These are phyloP conservation scores for Sebastes nivosus DNA, from an alignment of 2,797 vertebrate species.

Conservation along the genomic window DNA sequence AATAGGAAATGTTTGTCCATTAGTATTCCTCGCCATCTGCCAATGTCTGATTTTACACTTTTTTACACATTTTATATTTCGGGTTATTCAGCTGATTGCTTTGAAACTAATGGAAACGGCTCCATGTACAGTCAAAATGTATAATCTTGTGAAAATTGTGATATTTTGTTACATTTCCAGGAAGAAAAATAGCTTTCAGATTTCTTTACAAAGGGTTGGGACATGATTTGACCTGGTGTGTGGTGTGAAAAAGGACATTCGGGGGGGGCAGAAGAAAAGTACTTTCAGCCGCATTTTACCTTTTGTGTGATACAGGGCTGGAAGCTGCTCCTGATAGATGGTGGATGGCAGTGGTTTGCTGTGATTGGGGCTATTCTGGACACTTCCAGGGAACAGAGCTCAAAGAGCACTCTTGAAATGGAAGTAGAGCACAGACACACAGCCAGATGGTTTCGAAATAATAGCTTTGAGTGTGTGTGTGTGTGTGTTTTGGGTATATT, in stretches of 20 bases:
- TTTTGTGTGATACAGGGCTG: slow-evolving; percentile 32
- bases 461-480: neutral
- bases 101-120: neutral
- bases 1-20: slow-evolving; percentile 1
- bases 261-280: neutral
- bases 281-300: slow-evolving; percentile 18
- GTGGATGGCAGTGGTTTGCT: slow-evolving; percentile 17
- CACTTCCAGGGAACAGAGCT: slow-evolving; percentile 6
- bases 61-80: neutral
- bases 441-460: slow-evolving; percentile 2
- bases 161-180: slow-evolving; percentile 12
- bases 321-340: slow-evolving; percentile 10
- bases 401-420: slow-evolving; percentile 7
- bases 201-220: neutral
- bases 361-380: slow-evolving; percentile 51
- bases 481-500: neutral
- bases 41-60: neutral
- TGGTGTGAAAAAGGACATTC: slow-evolving; percentile 3
- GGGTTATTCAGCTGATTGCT: neutral
- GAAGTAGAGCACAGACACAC: slow-evolving; percentile 1
- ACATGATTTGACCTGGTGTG: slow-evolving; percentile 11
- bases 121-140: neutral
- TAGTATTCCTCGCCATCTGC: slow-evolving; percentile 13
- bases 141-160: neutral
- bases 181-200: neutral